Evolutionary conservation across 1,140 invertebrate genomes (phyloP).

Genomic region (Sycophila sp.): DNA sequence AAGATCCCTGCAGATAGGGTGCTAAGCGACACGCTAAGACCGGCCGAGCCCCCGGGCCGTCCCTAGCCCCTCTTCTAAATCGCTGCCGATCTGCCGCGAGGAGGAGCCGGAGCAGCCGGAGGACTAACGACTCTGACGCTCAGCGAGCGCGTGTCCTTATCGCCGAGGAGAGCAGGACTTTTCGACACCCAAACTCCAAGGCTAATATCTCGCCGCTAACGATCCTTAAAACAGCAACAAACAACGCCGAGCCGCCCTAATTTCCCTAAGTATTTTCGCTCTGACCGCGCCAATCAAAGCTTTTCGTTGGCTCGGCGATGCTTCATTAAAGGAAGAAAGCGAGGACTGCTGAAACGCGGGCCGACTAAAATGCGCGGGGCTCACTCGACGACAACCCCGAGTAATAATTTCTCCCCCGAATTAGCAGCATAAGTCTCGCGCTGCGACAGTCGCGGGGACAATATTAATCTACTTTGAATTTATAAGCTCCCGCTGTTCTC

Average conservation of each 20-base stretch:
- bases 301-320: no score
- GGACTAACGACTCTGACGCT: neutral
- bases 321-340: neutral
- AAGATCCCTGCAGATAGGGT: conserved; percentile 66
- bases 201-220: neutral
- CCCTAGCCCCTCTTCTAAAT: no score
- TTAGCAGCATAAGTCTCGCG: conserved; percentile 64
- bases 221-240: neutral
- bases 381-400: conserved; percentile 29
- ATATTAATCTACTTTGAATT: conserved; percentile 66
- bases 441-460: conserved; percentile 59
- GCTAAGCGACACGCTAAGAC: conserved; percentile 67
- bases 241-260: no score
- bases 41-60: no score
- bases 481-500: conserved; percentile 42
- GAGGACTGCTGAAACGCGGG: neutral
- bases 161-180: neutral
- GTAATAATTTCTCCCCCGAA: conserved; percentile 62
- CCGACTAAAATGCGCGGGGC: neutral
- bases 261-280: no score
- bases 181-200: neutral
- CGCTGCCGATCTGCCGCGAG: neutral
- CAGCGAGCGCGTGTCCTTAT: neutral
- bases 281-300: no score
- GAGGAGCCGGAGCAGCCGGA: neutral